Conservation (phyloP, 2,113 vertebrate genomes). For the Zosterops borbonicus region DNA sequence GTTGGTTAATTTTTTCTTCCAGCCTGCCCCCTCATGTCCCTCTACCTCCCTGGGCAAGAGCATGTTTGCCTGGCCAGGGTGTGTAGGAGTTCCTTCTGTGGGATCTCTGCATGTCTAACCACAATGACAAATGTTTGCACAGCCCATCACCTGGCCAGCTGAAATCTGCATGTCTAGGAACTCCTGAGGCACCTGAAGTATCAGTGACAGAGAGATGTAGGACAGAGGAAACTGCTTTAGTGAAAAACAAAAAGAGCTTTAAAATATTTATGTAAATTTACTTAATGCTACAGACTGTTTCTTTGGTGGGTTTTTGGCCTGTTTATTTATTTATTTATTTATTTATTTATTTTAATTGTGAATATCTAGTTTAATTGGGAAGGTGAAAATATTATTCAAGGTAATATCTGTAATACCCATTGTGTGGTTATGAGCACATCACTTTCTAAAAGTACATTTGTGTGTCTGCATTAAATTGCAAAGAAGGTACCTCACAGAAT, state of each 20-base stretch:
- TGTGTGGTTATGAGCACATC: not conserved
- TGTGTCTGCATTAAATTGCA: not conserved
- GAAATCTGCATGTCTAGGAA: not conserved
- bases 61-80: not conserved
- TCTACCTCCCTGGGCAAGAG: not conserved
- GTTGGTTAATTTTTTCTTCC: not conserved
- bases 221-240: not conserved
- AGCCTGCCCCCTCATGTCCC: not conserved
- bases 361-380: not conserved
- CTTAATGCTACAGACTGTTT: not conserved
- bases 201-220: not conserved
- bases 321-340: not conserved
- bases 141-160: fast-evolving
- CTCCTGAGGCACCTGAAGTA: not conserved
- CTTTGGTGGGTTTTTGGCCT: fast-evolving
- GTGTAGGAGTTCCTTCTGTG: not conserved
- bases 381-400: not conserved
- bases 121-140: not conserved
- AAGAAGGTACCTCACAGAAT: not conserved
- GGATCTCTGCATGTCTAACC: not conserved
- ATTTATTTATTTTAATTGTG: not conserved
- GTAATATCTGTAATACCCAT: not conserved
- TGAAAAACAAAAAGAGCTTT: not conserved
- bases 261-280: not conserved
- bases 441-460: not conserved